Evolutionary conservation across 2,888 invertebrate genomes (phyloP).

Genomic region (Aspidapion aeneum): DNA sequence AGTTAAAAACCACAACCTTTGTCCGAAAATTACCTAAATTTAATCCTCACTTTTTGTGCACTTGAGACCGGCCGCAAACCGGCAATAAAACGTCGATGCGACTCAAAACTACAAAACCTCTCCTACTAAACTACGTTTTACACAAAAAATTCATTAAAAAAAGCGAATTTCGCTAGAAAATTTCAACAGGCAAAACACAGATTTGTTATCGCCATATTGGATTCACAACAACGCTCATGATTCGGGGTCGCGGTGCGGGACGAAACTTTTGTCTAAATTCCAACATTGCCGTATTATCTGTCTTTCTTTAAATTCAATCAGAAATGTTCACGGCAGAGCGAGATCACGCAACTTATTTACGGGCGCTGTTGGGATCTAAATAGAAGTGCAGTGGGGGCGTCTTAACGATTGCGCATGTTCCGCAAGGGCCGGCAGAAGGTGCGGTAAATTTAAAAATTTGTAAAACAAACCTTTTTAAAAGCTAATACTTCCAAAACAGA

Average conservation of each 20-base stretch:
- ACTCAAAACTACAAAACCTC: not conserved
- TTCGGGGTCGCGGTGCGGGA: not conserved
- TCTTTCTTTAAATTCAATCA: not conserved
- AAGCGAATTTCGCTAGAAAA: conserved; percentile 35
- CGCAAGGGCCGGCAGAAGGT: not conserved
- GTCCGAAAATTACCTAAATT: conserved; percentile 19
- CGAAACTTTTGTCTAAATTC: not conserved
- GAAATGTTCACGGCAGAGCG: not conserved
- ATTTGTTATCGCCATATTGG: conserved; percentile 60
- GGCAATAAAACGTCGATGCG: not conserved
- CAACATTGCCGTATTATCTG: not conserved
- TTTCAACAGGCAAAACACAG: conserved; percentile 57
- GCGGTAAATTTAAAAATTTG: not conserved
- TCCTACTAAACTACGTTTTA: not conserved
- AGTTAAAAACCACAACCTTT: conserved; percentile 39
- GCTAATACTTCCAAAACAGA: too few relatives aligned
- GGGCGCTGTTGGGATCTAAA: not conserved
- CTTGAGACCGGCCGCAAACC: not conserved
- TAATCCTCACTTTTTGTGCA: not conserved
- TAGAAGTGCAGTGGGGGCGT: not conserved
- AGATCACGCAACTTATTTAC: not conserved
- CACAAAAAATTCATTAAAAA: not conserved
- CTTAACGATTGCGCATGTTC: not conserved
- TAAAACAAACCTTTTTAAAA: too few relatives aligned
- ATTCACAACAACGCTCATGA: conserved; percentile 57